These are phyloP conservation scores for Heliconius sara DNA, from an alignment of 2,888 invertebrate genomes.

Conservation along the genomic window DNA sequence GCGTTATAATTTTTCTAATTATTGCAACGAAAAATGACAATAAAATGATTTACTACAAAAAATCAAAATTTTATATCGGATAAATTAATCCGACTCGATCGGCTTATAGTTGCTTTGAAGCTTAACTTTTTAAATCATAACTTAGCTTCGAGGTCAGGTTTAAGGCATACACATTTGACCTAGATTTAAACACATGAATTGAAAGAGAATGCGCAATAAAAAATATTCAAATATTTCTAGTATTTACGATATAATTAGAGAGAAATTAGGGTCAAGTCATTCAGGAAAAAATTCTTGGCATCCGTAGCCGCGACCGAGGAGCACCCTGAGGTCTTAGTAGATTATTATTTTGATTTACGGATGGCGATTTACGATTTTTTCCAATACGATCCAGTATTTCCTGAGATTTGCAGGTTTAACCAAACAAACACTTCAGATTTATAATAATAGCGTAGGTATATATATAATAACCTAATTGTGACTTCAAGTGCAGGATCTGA, in stretches of 20 bases:
- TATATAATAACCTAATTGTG: background rate
- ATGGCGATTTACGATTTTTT: no score
- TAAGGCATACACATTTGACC: background rate
- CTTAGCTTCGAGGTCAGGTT: slow-evolving; percentile 2
- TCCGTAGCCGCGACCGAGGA: no score
- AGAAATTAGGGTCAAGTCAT: background rate
- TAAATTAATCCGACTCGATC: background rate
- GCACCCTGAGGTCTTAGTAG: no score
- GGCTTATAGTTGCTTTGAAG: background rate
- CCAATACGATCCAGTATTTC: no score
- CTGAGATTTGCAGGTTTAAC: no score
- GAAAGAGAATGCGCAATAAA: background rate
- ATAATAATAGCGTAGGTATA: no score
- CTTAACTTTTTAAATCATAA: background rate
- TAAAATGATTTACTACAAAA: no score
- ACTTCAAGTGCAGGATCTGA: background rate
- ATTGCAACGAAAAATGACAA: background rate
- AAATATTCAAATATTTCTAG: background rate
- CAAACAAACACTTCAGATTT: no score
- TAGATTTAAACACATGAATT: background rate
- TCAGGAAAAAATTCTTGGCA: no score
- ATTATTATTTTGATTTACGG: no score
- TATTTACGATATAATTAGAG: background rate
- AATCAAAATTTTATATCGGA: background rate
- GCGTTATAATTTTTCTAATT: background rate